These are phyloP conservation scores for Beris chalybata DNA, from an alignment of 2,888 invertebrate species.

Conservation along the genomic window DNA sequence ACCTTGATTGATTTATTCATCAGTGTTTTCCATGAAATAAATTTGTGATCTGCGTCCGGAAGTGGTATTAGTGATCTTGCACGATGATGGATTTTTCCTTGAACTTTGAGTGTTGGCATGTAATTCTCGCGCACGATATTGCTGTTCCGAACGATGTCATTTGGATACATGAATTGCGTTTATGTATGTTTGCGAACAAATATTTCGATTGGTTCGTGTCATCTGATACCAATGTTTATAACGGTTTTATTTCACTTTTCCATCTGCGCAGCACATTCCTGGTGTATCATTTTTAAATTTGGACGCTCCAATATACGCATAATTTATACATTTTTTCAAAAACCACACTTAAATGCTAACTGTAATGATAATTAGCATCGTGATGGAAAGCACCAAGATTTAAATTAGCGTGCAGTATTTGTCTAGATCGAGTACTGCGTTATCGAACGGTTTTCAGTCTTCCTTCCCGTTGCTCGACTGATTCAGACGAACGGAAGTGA, in stretches of 20 bases:
- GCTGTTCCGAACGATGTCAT: slow-evolving; percentile 42
- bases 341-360: slow-evolving; percentile 45
- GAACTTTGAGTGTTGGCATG: slow-evolving; percentile 35
- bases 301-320: slow-evolving; percentile 48
- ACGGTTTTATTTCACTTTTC: slow-evolving; percentile 53
- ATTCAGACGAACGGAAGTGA: no score
- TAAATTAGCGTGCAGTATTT: slow-evolving; percentile 25
- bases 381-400: slow-evolving; percentile 43
- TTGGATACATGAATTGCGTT: slow-evolving; percentile 42
- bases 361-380: slow-evolving; percentile 44
- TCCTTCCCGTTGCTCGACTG: slow-evolving; percentile 20
- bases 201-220: slow-evolving; percentile 38
- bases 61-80: slow-evolving; percentile 39
- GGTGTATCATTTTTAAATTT: slow-evolving; percentile 49
- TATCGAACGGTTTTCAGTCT: slow-evolving; percentile 7
- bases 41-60: slow-evolving; percentile 34
- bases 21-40: slow-evolving; percentile 40
- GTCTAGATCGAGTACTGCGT: slow-evolving; percentile 27
- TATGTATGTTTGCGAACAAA: slow-evolving; percentile 40
- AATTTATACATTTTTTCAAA: slow-evolving; percentile 46
- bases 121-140: slow-evolving; percentile 39
- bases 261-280: slow-evolving; percentile 52
- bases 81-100: slow-evolving; percentile 42
- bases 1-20: slow-evolving; percentile 39
- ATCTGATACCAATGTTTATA: slow-evolving; percentile 43